Conservation (phyloP, 2,797 vertebrate genomes). For the Streptopelia turtur region DNA sequence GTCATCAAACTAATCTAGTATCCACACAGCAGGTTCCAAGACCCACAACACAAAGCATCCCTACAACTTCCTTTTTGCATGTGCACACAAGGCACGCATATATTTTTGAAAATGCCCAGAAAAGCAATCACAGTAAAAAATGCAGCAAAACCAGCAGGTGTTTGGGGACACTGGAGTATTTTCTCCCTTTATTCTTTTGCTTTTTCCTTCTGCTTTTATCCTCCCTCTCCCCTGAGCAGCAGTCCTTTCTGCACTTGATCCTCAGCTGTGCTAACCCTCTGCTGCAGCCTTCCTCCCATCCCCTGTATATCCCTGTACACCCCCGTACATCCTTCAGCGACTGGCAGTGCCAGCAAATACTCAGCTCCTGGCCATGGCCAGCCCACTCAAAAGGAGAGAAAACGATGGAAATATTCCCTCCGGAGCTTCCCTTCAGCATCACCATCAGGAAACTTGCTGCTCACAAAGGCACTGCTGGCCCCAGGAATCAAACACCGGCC, state of each 20-base stretch:
- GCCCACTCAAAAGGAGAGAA: not conserved
- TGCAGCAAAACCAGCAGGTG: not conserved
- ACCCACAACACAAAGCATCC: not conserved
- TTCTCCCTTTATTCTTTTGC: not conserved
- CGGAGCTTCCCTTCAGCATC: not conserved
- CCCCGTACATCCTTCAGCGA: fast-evolving
- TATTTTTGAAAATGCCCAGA: not conserved
- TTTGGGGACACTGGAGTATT: not conserved
- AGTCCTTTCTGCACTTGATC: fast-evolving
- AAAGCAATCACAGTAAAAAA: not conserved
- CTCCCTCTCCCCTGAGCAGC: not conserved
- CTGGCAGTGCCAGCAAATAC: not conserved
- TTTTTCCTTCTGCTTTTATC: not conserved
- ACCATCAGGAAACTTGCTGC: slow-evolving; percentile 47
- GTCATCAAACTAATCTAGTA: not conserved
- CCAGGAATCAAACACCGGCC: slow-evolving; percentile 34
- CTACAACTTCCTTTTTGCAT: not conserved
- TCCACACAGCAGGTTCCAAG: not conserved
- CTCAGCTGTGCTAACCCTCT: not conserved
- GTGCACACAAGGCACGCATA: fast-evolving
- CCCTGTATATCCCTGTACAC: fast-evolving
- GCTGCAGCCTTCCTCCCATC: fast-evolving
- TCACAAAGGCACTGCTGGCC: slow-evolving; percentile 56
- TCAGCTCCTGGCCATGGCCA: not conserved
- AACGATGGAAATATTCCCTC: not conserved